Base-by-base conservation (phyloP, 2,113 vertebrate species). In the Regulus satrapa region DNA sequence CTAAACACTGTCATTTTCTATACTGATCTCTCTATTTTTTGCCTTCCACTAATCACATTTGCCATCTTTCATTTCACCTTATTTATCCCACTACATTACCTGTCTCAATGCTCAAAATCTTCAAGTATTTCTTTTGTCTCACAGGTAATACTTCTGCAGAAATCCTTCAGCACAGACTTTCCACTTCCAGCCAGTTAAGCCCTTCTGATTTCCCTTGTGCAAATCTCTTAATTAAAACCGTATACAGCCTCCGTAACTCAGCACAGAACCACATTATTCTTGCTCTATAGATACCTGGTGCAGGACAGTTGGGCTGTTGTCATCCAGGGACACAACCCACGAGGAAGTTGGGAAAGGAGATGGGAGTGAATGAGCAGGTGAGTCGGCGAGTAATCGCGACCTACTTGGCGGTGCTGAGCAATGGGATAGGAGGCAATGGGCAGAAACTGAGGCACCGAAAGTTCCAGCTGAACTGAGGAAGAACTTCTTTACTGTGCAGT, bases 241-340 rank as follows among this genome's bases (percentile, higher is more conserved):
- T 13, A 62, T 3, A 38, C 10, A 59, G n/a, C 4, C 48, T 34
- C 11, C 1, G 4, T 46, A 73, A 62, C 15, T 46, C 34, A 21
- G 18, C n/a, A 51, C 0, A 48, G 43, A 85, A 28, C 18, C 12
- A 0, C 7, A 4, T 32, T 38, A 31, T 6, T 55, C 23, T 58
- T 59, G 51, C 32, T 55, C 7, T 34, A 1, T 2, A 31, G 38
- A 26, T 16, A 55, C 6, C 6, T 26, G 16, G 40, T 0, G 1
- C 67, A 59, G 89, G 62, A 48, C 1, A 2, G 23, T 0, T 1
- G 43, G n/a, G 52, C 28, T 9, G 3, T 2, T 64, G 41, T 18
- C 28, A 11, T 2, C 23, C 61, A 77, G 34, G 5, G 10, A 36
- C 43, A 64, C 45, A 54, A 43, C 21, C 38, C 0, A 0, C n/a